phyloP scores from a whole-genome alignment of 2,888 invertebrate species.

The Volucella zonaria region DNA sequence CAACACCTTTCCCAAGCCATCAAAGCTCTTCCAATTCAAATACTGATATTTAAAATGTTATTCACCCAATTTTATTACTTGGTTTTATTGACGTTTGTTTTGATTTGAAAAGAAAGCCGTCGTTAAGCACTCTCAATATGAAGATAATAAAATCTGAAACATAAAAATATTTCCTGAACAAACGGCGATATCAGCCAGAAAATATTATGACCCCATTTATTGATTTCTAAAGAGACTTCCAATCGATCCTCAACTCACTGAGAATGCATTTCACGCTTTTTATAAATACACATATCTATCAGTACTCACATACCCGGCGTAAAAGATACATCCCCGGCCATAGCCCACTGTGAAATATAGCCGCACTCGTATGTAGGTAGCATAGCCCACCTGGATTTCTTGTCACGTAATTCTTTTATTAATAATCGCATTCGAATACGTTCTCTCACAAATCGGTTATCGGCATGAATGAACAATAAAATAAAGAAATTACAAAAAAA shows the following conservation, averaged over 20 bases:
- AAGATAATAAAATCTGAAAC: conserved; percentile 1
- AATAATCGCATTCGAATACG: conserved; percentile 58
- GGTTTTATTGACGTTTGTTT: neutral
- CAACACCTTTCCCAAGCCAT: too few species aligned
- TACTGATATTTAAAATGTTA: too few species aligned
- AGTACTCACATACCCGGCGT: too few species aligned
- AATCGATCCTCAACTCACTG: conserved; percentile 28
- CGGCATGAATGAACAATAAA: conserved; percentile 40
- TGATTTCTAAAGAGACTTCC: conserved; percentile 41
- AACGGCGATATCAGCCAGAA: conserved; percentile 22
- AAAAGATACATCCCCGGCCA: neutral
- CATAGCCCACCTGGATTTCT: conserved; percentile 55
- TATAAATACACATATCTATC: neutral
- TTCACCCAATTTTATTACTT: neutral
- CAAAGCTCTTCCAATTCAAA: too few species aligned
- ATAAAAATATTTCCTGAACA: conserved; percentile 41
- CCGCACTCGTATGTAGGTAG: neutral
- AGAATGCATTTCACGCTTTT: conserved; percentile 64
- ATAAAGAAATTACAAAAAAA: conserved; percentile 33
- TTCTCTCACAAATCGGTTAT: conserved; percentile 69
- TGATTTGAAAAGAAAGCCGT: neutral
- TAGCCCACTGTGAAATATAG: neutral
- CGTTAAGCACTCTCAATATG: neutral
- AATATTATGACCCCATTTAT: conserved; percentile 66
- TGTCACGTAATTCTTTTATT: conserved; percentile 72